These are phyloP conservation scores for Pocota personata DNA, from an alignment of 2,888 invertebrate species.

Conservation along the genomic window DNA sequence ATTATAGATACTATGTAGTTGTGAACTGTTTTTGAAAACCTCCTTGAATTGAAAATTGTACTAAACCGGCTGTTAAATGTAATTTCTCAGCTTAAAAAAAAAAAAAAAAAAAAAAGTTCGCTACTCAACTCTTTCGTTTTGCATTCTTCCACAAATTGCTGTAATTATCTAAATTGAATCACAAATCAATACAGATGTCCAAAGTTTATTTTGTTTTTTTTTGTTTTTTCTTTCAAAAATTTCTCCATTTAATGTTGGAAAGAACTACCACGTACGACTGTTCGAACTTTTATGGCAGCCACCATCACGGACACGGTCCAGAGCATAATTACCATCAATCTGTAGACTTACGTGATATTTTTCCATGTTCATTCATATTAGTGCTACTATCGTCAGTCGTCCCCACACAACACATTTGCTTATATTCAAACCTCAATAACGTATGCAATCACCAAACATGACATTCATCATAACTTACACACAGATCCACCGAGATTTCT, in stretches of 20 bases:
- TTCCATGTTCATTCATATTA: conserved; percentile 62
- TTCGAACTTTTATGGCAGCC: conserved; percentile 38
- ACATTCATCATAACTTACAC: conserved; percentile 73
- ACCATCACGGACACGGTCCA: conserved; percentile 42
- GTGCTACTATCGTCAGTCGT: conserved; percentile 53
- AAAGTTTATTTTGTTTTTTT: conserved; percentile 3
- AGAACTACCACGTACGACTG: conserved; percentile 42
- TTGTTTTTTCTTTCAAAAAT: conserved; percentile 5
- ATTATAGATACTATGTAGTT: no score
- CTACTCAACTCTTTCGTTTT: conserved; percentile 59
- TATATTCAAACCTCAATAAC: conserved; percentile 64
- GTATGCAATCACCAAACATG: conserved; percentile 73
- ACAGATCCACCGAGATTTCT: conserved; percentile 8
- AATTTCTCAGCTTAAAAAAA: not conserved
- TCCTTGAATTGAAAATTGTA: no score
- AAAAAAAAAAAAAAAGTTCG: conserved; percentile 24
- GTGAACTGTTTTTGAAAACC: no score
- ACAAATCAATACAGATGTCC: conserved; percentile 70
- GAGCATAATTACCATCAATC: conserved; percentile 72
- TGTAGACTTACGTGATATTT: conserved; percentile 72
- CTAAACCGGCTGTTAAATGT: no score
- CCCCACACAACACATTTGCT: conserved; percentile 57
- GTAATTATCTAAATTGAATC: conserved; percentile 70
- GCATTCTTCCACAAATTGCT: conserved; percentile 53
- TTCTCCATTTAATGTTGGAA: conserved; percentile 34